Evolutionary conservation across 1,140 invertebrate species (phyloP).

Genomic region (Pinna nobilis): DNA sequence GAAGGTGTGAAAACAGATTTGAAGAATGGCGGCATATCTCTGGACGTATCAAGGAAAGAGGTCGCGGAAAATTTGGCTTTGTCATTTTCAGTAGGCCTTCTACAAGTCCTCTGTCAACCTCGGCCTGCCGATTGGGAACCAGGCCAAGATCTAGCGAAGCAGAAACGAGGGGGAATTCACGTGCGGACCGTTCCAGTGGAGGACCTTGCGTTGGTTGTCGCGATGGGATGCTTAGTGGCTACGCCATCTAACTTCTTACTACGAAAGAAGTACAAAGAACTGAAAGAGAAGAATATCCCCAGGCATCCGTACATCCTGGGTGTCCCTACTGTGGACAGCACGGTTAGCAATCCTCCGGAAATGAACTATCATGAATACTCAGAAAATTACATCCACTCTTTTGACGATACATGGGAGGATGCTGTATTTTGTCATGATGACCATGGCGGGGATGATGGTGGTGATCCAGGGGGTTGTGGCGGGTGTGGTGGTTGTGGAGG

Average conservation of each 20-base stretch:
- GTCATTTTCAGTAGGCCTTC: slow-evolving; percentile 63
- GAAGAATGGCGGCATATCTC: not conserved
- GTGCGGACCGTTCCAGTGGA: slow-evolving; percentile 55
- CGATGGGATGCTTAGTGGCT: slow-evolving; percentile 61
- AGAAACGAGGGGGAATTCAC: slow-evolving; percentile 11
- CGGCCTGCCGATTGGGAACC: slow-evolving; percentile 57
- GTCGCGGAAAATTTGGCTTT: slow-evolving; percentile 66
- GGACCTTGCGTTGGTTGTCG: slow-evolving; percentile 64
- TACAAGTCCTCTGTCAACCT: slow-evolving; percentile 70
- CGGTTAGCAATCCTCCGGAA: not conserved
- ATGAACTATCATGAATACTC: not conserved
- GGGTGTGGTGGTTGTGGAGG: slow-evolving; percentile 32
- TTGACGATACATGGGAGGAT: slow-evolving; percentile 5
- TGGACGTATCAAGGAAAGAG: slow-evolving; percentile 18
- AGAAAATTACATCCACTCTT: slow-evolving; percentile 5
- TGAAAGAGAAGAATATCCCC: not conserved
- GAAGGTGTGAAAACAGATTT: not conserved
- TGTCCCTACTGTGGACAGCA: not conserved
- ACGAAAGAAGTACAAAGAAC: slow-evolving; percentile 32
- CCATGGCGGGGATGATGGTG: not conserved
- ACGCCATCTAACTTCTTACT: slow-evolving; percentile 69
- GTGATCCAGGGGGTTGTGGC: slow-evolving; percentile 6
- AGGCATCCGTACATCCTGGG: not conserved
- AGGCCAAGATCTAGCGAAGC: slow-evolving; percentile 27
- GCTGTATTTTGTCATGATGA: slow-evolving; percentile 4